A percentile compares a stretch with the other conserved stretches of the same genome.
These are phyloP conservation scores for rat (Rattus norvegicus) DNA, from an alignment of 2,113 vertebrate genomes.

Conservation along the genomic window DNA sequence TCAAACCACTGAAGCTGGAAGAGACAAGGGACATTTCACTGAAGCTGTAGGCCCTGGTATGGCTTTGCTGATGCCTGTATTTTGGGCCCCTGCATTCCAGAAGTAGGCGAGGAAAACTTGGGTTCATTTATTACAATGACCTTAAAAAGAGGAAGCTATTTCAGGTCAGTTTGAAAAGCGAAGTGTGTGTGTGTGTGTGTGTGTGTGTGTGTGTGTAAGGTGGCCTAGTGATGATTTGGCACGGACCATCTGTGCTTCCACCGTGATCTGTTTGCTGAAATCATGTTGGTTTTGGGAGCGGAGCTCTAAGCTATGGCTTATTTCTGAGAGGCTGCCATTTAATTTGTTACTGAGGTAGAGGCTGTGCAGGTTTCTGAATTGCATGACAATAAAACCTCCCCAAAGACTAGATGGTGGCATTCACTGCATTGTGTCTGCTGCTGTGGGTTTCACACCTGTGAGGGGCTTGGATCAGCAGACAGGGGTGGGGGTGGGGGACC, in stretches of 20 bases:
- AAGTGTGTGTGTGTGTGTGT: not conserved
- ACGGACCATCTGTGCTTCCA: no score
- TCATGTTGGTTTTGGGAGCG: not conserved
- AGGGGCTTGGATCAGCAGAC: not conserved
- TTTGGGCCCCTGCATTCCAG: not conserved
- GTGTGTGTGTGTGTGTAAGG: not conserved
- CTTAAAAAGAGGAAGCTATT: not conserved
- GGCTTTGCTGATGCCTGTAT: not conserved
- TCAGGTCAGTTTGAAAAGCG: not conserved
- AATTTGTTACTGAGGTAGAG: not conserved
- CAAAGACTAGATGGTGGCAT: not conserved
- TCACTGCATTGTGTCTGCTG: rapidly evolving
- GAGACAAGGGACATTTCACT: no score
- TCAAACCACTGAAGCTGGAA: not conserved
- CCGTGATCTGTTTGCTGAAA: not conserved
- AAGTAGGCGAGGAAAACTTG: not conserved
- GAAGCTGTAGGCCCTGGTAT: not conserved
- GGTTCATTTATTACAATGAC: not conserved
- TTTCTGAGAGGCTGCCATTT: not conserved
- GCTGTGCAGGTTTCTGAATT: not conserved
- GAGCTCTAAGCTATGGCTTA: not conserved
- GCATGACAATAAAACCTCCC: not conserved
- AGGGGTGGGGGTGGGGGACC: no score
- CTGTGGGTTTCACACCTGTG: not conserved
- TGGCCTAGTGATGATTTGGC: not conserved